Evolutionary conservation across 2,888 invertebrate species (phyloP), one percentile per base, ranked within the genome.

Genomic region (Alviniconcha strummeri): DNA sequence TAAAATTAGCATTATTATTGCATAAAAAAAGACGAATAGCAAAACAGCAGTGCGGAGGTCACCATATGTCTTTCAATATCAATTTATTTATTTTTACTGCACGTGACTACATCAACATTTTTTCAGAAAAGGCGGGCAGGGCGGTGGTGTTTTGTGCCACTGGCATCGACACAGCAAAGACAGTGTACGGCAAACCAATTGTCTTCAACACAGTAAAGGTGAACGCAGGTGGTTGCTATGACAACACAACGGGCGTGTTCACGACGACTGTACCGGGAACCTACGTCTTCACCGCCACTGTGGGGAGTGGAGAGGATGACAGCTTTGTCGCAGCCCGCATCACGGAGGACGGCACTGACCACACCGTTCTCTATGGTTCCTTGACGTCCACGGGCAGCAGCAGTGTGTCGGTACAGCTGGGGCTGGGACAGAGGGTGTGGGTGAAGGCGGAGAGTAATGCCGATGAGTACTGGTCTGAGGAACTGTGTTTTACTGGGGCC

Each of bases 351-450:
- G 55, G 7, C 7, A 0, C 15, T 75, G 55, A 15, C 7, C 15
- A 55, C 54, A 15, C 75, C 55, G 54, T 1, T 52, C 36, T 75
- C 8, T 13, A 15, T 1, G 75, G 75, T 5, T 75, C 75, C 15
- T 75, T 9, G 5, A 75, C 75, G 13, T 15, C 13, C 17, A 55
- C 5, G 55, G 75, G 75, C 5, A 52, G 75, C 52, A 52, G 55
- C 54, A 75, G 75, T 55, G 55, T 75, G 55, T 75, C 55, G 7
- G 54, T 75, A 11, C 75, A 75, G 55, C 75, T 75, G 55, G 15
- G n/a, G 15, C 11, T 15, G 54, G 54, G 54, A 11, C 55, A 54
- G 55, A 75, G 52, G 75, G 75, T 75, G 55, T 56, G 75, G 55
- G 55, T 75, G 55, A 17, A 17, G 75, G 55, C 75, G 7, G 15